Base-by-base conservation (phyloP, 2,888 invertebrate genomes). In the Acleris cristana region DNA sequence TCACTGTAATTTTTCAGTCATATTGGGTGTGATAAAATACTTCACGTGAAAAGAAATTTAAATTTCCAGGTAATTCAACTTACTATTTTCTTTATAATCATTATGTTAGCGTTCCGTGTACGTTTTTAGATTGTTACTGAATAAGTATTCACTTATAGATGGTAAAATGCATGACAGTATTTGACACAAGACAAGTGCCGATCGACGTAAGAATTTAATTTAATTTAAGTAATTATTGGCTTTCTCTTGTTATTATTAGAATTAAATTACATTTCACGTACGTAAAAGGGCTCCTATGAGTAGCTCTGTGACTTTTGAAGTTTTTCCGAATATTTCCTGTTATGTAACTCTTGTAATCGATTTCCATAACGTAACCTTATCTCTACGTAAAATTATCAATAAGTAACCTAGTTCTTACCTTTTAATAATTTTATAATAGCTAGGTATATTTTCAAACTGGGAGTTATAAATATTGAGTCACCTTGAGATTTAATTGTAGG, bases 331-430 rank as follows among this genome's bases (percentile, higher is more conserved):
- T 55, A 70, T 71, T 72, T 71, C 67, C 67, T 71, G 84, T 88
- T 88, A 88, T 87, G 87, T 88, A 88, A 88, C 84, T 77, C 66
- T 44, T 67, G 65, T 69, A 74, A 86, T 84, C 79, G 79, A 81
- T 83, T 77, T 73, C 69, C 71, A 69, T 79, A 72, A 72, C 68
- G 62, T 67, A 67, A 67, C 67, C 67, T 67, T 67, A 67, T 63
- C 66, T 30, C 57, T 18, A 34, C 34, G 10, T 40, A 40, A 40
- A 14, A 40, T 40, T 34, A 34, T 34, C 34, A 3, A 34, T 34
- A 34, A 34, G 34, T 67, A 67, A 57, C 62, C 62, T 67, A 66
- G 8, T 51, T 57, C 56, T 40, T 19, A 48, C 18, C 44, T 21
- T 45, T 56, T 34, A 34, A 34, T 34, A 34, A 3, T 34, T 2